Percentiles rank a stretch among this genome's conserved stretches.
These are phyloP conservation scores for Eulemur rufifrons DNA, from an alignment of 2,113 vertebrate genomes.

Conservation along the genomic window DNA sequence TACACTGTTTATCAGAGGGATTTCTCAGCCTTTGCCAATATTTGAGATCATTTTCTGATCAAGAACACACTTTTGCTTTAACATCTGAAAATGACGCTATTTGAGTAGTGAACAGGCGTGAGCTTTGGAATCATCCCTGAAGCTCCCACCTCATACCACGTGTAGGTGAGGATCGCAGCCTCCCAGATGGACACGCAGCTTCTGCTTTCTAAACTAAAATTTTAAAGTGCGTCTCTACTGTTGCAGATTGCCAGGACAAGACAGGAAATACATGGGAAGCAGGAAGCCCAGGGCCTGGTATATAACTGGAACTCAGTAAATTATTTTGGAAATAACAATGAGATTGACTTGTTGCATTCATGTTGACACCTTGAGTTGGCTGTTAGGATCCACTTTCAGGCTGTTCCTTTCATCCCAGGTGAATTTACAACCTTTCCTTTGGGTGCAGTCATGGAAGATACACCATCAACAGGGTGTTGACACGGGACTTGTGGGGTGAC, in stretches of 20 bases:
- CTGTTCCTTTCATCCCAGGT: accelerated
- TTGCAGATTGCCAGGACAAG: not conserved
- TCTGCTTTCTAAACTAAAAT: not conserved
- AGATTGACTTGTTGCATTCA: not conserved
- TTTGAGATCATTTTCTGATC: not conserved
- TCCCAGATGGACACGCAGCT: not conserved
- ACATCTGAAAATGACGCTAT: not conserved
- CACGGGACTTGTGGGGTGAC: accelerated
- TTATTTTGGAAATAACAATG: no score
- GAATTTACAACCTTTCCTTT: not conserved
- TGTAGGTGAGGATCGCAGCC: not conserved
- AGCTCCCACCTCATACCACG: no score
- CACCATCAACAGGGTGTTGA: accelerated
- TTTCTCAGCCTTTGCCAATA: not conserved
- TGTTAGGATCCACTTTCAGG: no score
- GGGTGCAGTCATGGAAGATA: accelerated
- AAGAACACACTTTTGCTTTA: not conserved
- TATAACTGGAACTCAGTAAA: accelerated
- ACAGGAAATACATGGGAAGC: accelerated
- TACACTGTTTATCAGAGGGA: not conserved
- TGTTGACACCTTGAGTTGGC: not conserved
- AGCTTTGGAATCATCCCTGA: not conserved
- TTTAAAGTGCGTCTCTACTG: accelerated
- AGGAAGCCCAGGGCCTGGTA: not conserved
- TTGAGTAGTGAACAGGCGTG: accelerated